phyloP scores from a whole-genome alignment of 2,888 invertebrate genomes.

The Archips xylosteana region DNA sequence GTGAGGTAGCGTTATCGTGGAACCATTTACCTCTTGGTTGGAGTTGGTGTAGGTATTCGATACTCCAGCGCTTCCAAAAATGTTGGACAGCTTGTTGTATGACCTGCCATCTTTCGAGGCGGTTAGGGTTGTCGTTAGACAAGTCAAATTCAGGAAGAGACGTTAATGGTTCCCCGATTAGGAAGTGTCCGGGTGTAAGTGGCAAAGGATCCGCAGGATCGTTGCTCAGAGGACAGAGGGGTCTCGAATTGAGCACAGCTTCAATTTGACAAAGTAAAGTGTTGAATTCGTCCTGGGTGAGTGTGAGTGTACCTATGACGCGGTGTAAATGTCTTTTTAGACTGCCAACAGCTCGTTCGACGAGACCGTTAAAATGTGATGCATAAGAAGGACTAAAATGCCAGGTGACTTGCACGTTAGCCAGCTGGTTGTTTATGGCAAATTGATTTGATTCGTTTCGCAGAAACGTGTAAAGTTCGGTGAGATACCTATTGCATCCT shows the following conservation, averaged over 20 bases:
- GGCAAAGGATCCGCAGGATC: not conserved
- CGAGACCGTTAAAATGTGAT: too few species aligned
- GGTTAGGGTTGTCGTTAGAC: too few species aligned
- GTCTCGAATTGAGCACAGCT: not conserved
- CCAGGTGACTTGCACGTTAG: not conserved
- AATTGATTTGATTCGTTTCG: not conserved
- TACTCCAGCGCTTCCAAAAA: too few species aligned
- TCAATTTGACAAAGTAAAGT: not conserved
- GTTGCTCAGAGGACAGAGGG: not conserved
- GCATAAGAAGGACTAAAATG: not conserved
- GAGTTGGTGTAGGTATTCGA: too few species aligned
- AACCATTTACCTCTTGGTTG: slow-evolving; percentile 4
- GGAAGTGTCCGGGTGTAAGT: slow-evolving; percentile 15
- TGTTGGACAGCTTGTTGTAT: too few species aligned
- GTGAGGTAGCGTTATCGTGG: not conserved
- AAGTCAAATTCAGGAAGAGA: not conserved
- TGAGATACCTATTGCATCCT: not conserved
- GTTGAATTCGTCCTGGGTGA: not conserved
- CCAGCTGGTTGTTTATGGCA: not conserved
- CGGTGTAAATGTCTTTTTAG: not conserved
- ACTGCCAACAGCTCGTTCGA: too few species aligned
- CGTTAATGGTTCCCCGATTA: slow-evolving; percentile 14
- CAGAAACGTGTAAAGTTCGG: not conserved
- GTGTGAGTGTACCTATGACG: not conserved
- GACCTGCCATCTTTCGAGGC: too few species aligned